Conservation (phyloP, 2,113 vertebrate genomes). For the Tyrannus savana region DNA sequence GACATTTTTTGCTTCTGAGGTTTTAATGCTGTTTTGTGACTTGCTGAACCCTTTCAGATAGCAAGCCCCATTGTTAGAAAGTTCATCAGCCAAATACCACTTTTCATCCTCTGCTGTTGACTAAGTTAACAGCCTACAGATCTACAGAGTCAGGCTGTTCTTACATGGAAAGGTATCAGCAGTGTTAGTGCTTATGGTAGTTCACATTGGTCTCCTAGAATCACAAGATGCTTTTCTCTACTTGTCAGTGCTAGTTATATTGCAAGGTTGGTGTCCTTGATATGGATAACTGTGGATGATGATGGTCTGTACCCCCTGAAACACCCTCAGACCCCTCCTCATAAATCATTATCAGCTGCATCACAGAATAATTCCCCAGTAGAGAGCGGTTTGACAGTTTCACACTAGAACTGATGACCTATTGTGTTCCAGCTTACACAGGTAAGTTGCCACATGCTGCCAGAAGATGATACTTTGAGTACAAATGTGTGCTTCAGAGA, state of each 20-base stretch:
- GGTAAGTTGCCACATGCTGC: not conserved
- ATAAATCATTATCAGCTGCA: not conserved
- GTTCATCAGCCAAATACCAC: not conserved
- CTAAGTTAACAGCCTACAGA: not conserved
- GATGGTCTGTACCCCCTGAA: not conserved
- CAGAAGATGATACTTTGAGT: not conserved
- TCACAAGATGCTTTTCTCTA: not conserved
- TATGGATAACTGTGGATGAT: not conserved
- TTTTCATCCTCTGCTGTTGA: not conserved
- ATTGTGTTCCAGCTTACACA: not conserved
- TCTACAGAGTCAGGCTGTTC: not conserved
- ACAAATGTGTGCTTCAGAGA: accelerated
- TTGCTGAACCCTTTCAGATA: not conserved
- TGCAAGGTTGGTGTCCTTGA: not conserved
- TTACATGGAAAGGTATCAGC: not conserved
- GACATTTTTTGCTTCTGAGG: not conserved
- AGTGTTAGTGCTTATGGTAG: not conserved
- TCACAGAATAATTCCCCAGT: not conserved
- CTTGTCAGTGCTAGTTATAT: not conserved
- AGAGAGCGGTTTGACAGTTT: not conserved
- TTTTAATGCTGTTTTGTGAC: not conserved
- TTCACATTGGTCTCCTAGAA: not conserved
- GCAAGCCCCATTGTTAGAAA: not conserved
- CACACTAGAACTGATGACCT: not conserved
- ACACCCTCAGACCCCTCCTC: not conserved